Conservation (phyloP, 1,140 invertebrate species). For the Cydia fagiglandana region DNA sequence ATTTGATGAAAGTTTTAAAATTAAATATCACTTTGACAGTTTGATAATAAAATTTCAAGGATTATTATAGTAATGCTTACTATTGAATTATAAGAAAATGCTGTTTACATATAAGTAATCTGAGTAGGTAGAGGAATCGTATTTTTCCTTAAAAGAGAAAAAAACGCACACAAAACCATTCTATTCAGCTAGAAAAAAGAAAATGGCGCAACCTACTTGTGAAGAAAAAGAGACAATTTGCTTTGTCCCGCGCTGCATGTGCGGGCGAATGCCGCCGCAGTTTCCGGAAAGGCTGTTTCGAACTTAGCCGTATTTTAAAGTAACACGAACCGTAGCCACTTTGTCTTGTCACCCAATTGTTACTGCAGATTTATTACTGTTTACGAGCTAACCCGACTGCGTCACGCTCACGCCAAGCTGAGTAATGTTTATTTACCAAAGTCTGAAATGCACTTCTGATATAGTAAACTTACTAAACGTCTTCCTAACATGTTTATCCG, state of each 20-base stretch:
- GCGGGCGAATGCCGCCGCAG: slow-evolving; percentile 16
- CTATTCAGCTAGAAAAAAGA: neutral
- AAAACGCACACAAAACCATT: neutral
- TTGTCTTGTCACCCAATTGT: slow-evolving; percentile 27
- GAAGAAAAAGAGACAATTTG: slow-evolving; percentile 15
- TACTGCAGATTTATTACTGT: slow-evolving; percentile 26
- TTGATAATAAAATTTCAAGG: neutral
- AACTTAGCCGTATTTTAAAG: slow-evolving; percentile 18
- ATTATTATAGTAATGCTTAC: no score
- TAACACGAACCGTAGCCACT: slow-evolving; percentile 19
- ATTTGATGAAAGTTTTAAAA: neutral
- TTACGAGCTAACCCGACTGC: slow-evolving; percentile 2
- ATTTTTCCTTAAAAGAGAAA: neutral
- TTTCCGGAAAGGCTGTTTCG: slow-evolving; percentile 9
- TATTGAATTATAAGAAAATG: neutral
- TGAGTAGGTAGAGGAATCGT: no score
- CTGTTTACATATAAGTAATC: neutral
- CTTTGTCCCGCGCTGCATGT: slow-evolving; percentile 25
- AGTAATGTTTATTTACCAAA: slow-evolving; percentile 24
- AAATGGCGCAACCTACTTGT: slow-evolving; percentile 6
- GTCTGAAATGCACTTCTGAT: slow-evolving; percentile 22
- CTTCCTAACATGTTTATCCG: slow-evolving; percentile 7
- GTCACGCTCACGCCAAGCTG: neutral
- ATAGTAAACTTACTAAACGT: slow-evolving; percentile 23
- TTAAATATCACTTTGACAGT: neutral